Percentiles rank a stretch among this genome's conserved stretches.
These are phyloP conservation scores for Conus canariensis DNA, from an alignment of 2,888 invertebrate genomes.

Conservation along the genomic window DNA sequence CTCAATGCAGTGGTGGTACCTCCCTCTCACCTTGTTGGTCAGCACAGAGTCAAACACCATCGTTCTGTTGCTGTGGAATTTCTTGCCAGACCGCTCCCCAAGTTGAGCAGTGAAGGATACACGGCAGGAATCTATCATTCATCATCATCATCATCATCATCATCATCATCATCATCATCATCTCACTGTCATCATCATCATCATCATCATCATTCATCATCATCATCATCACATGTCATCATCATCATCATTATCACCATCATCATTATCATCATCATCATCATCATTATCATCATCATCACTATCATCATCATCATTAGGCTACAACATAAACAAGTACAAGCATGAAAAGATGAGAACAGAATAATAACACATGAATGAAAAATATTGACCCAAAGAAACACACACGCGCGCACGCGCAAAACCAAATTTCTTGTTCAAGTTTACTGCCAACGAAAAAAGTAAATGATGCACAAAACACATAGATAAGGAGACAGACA, in stretches of 20 bases:
- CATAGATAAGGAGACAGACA: too few species aligned
- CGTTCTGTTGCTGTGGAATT: constrained; percentile 22
- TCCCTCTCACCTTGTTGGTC: constrained; percentile 29
- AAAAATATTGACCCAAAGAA: too few species aligned
- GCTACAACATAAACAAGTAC: too few species aligned
- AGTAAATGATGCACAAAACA: too few species aligned
- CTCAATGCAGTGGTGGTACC: too few species aligned
- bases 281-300: constrained; percentile 1
- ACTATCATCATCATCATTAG: neutral
- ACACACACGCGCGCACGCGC: too few species aligned
- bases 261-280: constrained; percentile 15
- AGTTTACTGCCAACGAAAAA: too few species aligned
- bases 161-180: constrained; percentile 26
- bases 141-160: constrained; percentile 11
- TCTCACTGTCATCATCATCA: neutral
- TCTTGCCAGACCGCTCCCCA: neutral
- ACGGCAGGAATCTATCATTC: constrained; percentile 22
- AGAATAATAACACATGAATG: too few species aligned
- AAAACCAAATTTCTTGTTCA: too few species aligned
- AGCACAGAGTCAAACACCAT: constrained; percentile 25
- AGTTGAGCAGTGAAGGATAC: constrained; percentile 32
- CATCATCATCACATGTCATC: neutral
- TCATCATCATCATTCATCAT: constrained; percentile 5
- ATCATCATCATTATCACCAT: constrained; percentile 29
- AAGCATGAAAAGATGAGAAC: too few species aligned